A percentile compares a stretch with the other conserved stretches of the same genome.
Evolutionary conservation across 2,113 vertebrate species (phyloP).

Genomic region (Carettochelys insculpta): DNA sequence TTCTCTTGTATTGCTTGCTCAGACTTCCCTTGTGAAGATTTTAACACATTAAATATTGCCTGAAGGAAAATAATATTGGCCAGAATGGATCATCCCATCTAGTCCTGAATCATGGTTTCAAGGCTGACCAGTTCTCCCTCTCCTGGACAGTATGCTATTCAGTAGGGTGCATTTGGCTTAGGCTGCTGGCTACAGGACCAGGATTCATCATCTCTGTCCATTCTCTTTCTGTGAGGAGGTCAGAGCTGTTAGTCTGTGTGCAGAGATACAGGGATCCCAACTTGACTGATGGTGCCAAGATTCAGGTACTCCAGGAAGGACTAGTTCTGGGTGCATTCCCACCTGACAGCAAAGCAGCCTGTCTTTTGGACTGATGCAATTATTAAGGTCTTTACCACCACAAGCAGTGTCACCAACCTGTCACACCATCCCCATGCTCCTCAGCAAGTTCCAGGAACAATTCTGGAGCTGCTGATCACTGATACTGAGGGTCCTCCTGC

Average conservation of each 20-base stretch:
- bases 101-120: background rate
- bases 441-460: background rate
- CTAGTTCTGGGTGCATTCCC: background rate
- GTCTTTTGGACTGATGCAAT: background rate
- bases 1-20: background rate
- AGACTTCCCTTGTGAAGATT: background rate
- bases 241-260: no score
- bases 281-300: no score
- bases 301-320: background rate
- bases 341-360: background rate
- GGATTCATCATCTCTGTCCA: no score
- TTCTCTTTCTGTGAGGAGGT: no score
- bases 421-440: no score
- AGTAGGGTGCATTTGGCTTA: no score
- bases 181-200: background rate
- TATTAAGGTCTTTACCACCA: background rate
- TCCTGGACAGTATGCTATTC: no score
- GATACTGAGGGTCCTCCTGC: background rate
- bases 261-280: background rate
- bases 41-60: background rate
- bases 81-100: fast-evolving
- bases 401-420: background rate
- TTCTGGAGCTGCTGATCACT: background rate
- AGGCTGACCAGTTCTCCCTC: background rate
- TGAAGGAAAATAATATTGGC: background rate